Evolutionary conservation across 2,113 vertebrate species (phyloP).

Genomic region (Pyxicephalus adspersus): DNA sequence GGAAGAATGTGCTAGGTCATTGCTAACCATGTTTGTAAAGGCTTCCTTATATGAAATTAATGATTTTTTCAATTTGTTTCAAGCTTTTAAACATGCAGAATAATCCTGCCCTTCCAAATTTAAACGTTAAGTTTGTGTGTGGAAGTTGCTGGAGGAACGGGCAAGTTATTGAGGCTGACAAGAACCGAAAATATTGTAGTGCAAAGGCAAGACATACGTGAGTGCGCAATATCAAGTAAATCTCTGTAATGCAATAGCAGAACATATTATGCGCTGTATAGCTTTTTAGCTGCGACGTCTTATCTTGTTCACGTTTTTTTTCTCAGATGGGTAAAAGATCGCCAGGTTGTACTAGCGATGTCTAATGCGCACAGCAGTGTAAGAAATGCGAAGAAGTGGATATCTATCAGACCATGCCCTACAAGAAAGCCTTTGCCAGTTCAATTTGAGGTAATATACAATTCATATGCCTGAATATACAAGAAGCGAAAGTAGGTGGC

Average conservation of each 20-base stretch:
- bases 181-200: constrained; percentile 93
- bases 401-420: constrained; percentile 87
- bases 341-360: constrained; percentile 89
- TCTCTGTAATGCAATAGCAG: neutral
- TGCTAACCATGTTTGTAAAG: no score
- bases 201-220: constrained; percentile 96
- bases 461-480: no score
- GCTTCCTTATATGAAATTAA: neutral
- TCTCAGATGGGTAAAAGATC: constrained; percentile 92
- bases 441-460: constrained; percentile 91
- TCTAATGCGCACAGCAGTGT: constrained; percentile 77
- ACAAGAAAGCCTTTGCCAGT: constrained; percentile 95
- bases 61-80: constrained; percentile 57
- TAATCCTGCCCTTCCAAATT: constrained; percentile 84
- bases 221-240: constrained; percentile 66
- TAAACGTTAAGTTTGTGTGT: constrained; percentile 97
- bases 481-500: no score
- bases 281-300: neutral
- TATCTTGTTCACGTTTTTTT: constrained; percentile 56
- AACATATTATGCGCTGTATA: neutral
- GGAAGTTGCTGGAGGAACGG: constrained; percentile 93
- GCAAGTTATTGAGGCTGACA: constrained; percentile 93
- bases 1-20: no score
- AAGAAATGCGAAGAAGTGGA: constrained; percentile 84
- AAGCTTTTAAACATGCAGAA: constrained; percentile 74